phyloP scores from a whole-genome alignment of 2,888 invertebrate genomes.

The Chymomyza caudatula region DNA sequence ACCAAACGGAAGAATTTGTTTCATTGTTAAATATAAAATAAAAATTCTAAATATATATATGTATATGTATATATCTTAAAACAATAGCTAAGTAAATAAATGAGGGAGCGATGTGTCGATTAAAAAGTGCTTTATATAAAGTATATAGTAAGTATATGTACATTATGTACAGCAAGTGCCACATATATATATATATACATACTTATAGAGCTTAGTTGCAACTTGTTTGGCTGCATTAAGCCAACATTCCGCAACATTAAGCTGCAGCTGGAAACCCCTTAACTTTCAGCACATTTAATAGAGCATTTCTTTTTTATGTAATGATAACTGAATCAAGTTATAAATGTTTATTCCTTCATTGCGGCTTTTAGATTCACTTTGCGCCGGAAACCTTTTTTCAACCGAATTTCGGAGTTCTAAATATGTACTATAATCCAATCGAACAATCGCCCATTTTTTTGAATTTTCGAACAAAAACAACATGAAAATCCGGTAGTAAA shows the following conservation, averaged over 20 bases:
- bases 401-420: too few species aligned
- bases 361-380: too few species aligned
- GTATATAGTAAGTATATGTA: background rate
- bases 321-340: background rate
- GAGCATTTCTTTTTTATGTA: background rate
- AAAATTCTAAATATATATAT: constrained; percentile 64
- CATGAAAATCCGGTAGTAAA: too few species aligned
- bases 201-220: too few species aligned
- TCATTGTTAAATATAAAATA: constrained; percentile 54
- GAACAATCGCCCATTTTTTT: too few species aligned
- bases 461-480: too few species aligned
- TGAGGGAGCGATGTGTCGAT: constrained; percentile 60
- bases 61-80: constrained; percentile 59
- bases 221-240: too few species aligned
- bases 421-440: too few species aligned
- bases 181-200: background rate
- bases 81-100: constrained; percentile 67
- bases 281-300: too few species aligned
- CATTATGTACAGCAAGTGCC: constrained; percentile 8
- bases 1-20: constrained; percentile 62
- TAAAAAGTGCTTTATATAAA: constrained; percentile 23
- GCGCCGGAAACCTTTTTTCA: too few species aligned
- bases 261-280: background rate
- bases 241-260: background rate
- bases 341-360: too few species aligned